Base-by-base conservation (phyloP, 2,888 invertebrate genomes). In the Cetonia aurata region DNA sequence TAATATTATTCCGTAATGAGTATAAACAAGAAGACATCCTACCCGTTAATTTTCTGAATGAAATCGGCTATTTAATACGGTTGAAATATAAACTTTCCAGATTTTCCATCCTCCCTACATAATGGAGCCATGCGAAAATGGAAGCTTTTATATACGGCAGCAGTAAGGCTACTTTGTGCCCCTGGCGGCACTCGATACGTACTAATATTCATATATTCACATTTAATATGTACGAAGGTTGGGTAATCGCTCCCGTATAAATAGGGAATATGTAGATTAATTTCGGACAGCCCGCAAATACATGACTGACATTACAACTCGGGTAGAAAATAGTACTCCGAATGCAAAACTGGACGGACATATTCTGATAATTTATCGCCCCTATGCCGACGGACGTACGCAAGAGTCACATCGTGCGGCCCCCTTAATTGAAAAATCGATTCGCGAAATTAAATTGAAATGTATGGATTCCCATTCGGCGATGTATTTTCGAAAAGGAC, bases 391-490 rank as follows among this genome's bases (percentile, higher is more conserved):
- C 50, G 50, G 50, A 62, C 19, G 50, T 33, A 52, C 48, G 46
- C 37, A 17, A 10, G 17, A 65, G 48, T 65, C 50, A 41, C 50
- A 65, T 52, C 62, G 46, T 37, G 15, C 37, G 33, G 41, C 4
- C 37, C 48, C 62, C 25, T 25, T 65, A 65, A 65, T 65, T 65
- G 57, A 65, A 65, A 65, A 65, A 65, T 65, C 62, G 62, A 65
- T 65, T 65, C 46, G n/a, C 41, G 33, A 65, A 65, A 65, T 65
- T 65, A 65, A 52, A 52, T 65, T 65, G 62, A 65, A 65, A 65
- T 17, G 50, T 65, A 52, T 37, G 62, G 37, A 65, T 50, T 48
- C 15, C 50, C 10, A 48, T 65, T 65, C 50, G 19, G 33, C 19
- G 50, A 37, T 65, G 50, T 52, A 15, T 52, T 65, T 65, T 65